Conservation (phyloP, 1,140 invertebrate genomes). For the Polyergus mexicanus region DNA sequence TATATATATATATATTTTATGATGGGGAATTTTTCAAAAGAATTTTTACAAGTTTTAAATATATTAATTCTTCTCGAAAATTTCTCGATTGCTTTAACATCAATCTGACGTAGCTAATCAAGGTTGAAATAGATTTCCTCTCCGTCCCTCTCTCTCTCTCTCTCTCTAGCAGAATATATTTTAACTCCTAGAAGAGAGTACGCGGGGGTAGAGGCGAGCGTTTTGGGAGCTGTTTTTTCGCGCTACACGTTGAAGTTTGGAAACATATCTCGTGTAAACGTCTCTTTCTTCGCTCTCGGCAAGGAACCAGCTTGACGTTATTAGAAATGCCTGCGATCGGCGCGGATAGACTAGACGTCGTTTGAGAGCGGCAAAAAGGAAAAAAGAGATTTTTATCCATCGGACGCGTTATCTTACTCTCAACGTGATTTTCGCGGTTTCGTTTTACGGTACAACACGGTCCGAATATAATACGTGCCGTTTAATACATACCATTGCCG, state of each 20-base stretch:
- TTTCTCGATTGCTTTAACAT: background rate
- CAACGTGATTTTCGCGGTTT: background rate
- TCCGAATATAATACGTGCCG: background rate
- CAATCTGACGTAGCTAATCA: background rate
- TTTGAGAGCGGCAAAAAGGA: background rate
- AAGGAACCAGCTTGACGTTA: conserved; percentile 30
- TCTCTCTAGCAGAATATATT: background rate
- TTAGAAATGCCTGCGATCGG: conserved; percentile 34
- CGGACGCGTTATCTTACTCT: conserved; percentile 8
- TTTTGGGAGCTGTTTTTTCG: background rate
- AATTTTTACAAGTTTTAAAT: background rate
- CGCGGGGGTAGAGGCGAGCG: too few relatives aligned
- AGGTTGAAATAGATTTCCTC: background rate
- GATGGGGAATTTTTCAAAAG: background rate
- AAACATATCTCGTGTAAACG: background rate
- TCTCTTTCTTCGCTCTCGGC: conserved; percentile 33
- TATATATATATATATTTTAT: background rate
- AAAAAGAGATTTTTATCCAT: conserved; percentile 5
- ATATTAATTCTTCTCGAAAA: background rate
- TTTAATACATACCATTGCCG: background rate
- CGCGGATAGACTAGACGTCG: conserved; percentile 3
- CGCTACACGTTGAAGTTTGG: conserved; percentile 17
- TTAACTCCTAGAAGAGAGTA: background rate
- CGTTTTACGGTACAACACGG: background rate
- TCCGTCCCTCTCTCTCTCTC: too few relatives aligned